Evolutionary conservation across 2,113 vertebrate species (phyloP), one percentile per base, ranked within the genome.

Genomic region (Aldabrachelys gigantea): DNA sequence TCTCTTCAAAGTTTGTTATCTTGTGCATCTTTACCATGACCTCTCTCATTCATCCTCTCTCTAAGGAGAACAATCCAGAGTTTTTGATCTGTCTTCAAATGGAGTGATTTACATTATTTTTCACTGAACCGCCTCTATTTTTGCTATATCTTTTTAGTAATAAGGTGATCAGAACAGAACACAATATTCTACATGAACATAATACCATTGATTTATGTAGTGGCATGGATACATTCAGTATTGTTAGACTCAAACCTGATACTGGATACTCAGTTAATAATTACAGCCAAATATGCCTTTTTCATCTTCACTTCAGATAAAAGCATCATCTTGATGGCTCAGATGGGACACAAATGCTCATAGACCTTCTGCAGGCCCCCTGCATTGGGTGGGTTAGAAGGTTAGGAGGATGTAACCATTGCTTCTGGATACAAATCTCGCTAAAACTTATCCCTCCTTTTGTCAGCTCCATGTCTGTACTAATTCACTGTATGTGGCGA

Each of bases 151-250:
- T 41, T 2, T 81, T 85, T 31, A 12, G 14, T 5, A 5, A 31
- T 31, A 14, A 56, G 35, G 4, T 91, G 7, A 88, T 6, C 4
- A 53, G 54, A 86, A 84, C 4, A 57, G 50, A 85, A 31, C 4
- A 50, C 3, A 49, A 17, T 22, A 29, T 82, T 88, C 75, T 80
- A 87, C 4, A 65, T 31, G 59, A 84, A 65, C 10, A 87, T 13
- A 19, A 19, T 59, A 12, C 12, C 29, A n/a, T 47, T 69, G 3
- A 88, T 59, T 35, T 5, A 12, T 52, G 47, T 44, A 50, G 5
- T 2, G 41, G 9, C 5, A 44, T 0, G 0, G 0, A 2, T 27
- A 69, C 82, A 80, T 91, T 75, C 47, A 31, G 56, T 65, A 69
- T 31, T 59, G 24, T 65, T 78, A 22, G 72, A 22, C 22, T 65